Evolutionary conservation across 2,797 vertebrate species (phyloP).

Genomic region (Hylomyscus alleni): DNA sequence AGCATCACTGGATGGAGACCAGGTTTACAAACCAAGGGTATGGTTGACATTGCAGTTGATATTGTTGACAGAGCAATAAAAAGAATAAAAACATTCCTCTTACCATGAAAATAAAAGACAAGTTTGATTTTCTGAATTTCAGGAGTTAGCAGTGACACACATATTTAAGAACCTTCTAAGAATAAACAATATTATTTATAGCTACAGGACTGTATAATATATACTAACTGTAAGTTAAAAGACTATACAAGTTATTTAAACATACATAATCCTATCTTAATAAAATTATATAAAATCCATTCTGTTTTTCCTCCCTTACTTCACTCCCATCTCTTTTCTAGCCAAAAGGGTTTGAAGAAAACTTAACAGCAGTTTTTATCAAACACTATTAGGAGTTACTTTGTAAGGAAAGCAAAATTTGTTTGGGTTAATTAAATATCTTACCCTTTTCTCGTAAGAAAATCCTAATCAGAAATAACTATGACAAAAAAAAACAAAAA

Average conservation of each 20-base stretch:
- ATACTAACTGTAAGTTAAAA: background rate
- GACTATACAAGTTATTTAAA: constrained; percentile 13
- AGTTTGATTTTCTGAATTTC: constrained; percentile 50
- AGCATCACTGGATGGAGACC: background rate
- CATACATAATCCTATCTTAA: background rate
- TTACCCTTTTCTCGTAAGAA: constrained; percentile 17
- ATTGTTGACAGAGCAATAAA: background rate
- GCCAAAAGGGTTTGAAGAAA: constrained; percentile 54
- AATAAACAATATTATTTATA: constrained; percentile 20
- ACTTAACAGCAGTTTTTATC: constrained; percentile 1
- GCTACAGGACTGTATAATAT: background rate
- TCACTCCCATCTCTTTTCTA: background rate
- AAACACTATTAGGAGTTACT: constrained; percentile 48
- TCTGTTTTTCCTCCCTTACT: background rate
- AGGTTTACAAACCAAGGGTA: background rate
- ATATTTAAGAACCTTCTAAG: background rate
- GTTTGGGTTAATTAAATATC: constrained; percentile 36
- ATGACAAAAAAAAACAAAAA: constrained; percentile 24
- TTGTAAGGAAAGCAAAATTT: constrained; percentile 57
- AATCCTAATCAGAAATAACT: constrained; percentile 29
- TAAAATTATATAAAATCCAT: constrained; percentile 28
- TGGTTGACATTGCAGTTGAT: constrained; percentile 28
- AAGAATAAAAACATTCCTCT: background rate
- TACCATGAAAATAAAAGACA: background rate
- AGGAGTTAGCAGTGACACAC: background rate